Evolutionary conservation across 2,797 vertebrate species (phyloP), one percentile per base, ranked within the genome.

Genomic region (Hafferia zeledoni): DNA sequence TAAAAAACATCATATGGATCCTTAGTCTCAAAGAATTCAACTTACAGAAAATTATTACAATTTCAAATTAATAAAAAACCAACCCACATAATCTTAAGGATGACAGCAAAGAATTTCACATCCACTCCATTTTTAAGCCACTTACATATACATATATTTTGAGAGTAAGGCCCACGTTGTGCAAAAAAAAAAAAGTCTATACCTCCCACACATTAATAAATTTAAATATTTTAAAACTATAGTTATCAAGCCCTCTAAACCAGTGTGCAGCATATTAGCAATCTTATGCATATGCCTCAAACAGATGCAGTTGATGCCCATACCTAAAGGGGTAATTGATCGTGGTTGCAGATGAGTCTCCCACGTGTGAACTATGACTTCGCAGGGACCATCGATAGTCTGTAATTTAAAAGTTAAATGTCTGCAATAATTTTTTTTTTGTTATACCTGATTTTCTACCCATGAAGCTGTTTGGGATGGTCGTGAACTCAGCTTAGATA

Each of bases 351-450:
- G 99, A 99, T 99, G 99, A 98, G 99, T 99, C 99, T 99, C 99
- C 99, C 99, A 99, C 98, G 98, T 98, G 99, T 98, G 99, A 98
- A 99, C 98, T 99, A 99, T 99, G 98, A 99, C 99, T 98, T 99
- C 99, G 97, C 98, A 98, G 98, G 99, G 98, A 97, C 98, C 99
- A 98, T 97, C 98, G 97, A 98, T 98, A 98, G 97, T 99, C 99
- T 99, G 99, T 98, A 99, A 99, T 98, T 98, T 98, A 98, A 98
- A 98, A 98, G 97, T 98, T 98, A 98, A 97, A 98, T 27, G 97
- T 98, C 98, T 98, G 97, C 98, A 98, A 97, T 97, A 98, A 98
- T 97, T 96, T 98, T 97, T 97, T 39, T 41, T 41, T 94, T 64
- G 84, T 96, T 95, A 96, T 74, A 97, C 83, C 97, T 96, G 97